Evolutionary conservation across 2,113 vertebrate genomes (phyloP), one percentile per base, ranked within the genome.

Genomic region (Pelobates fuscus): DNA sequence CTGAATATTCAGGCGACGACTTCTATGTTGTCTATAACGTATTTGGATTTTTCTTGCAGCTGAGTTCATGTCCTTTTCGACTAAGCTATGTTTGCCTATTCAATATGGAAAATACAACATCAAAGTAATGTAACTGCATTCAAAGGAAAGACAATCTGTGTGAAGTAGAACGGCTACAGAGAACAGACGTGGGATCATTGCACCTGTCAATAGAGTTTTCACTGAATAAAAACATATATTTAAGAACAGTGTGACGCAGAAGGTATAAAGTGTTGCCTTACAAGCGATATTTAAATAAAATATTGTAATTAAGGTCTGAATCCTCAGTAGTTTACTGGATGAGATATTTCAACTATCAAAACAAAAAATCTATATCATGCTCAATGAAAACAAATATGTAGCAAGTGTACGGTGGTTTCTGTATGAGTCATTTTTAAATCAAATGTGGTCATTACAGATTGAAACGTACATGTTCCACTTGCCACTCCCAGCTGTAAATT

Each of bases 21-120:
- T 30, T 78, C 57, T 72, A 44, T 20, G 43, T 41, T 82, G 82
- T 75, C 71, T 79, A 77, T 77, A 72, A 73, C 82, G 79, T 67
- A 32, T 63, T 59, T 67, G 26, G 57, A 66, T 78, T 61, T 81
- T 80, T 79, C 57, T 73, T 58, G 70, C 72, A 77, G 71, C 44
- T 71, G 64, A 68, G 17, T 61, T 49, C 26, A 79, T 77, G 73
- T 82, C 82, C 73, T 23, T 41, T 78, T 57, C 63, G 70, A 78
- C 62, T 74, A 76, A 1, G 75, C 75, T 71, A 60, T 44, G 23
- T 79, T 79, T 81, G 46, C 70, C 68, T 78, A 73, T 72, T 54
- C 74, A 61, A 76, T 27, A 70, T 4, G 77, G 43, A 29, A 77
- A 77, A 76, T 65, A 82, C 27, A 77, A 80, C 70, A 59, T 73